Evolutionary conservation across 2,888 invertebrate genomes (phyloP).

Genomic region (Steinernema scapterisci): DNA sequence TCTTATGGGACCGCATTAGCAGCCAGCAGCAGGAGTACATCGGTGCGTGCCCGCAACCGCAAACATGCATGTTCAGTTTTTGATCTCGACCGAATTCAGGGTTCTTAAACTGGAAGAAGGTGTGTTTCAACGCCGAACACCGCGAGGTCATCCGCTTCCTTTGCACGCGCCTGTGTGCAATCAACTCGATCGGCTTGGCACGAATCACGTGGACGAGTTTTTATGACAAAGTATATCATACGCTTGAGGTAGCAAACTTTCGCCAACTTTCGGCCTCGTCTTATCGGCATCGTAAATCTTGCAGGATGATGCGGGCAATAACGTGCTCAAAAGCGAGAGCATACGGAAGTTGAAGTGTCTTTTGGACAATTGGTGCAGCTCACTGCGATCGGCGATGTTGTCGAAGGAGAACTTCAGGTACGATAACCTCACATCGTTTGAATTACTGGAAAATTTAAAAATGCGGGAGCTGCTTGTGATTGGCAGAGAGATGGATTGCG

Average conservation of each 20-base stretch:
- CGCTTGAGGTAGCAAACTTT: conserved; percentile 35
- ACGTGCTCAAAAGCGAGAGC: conserved; percentile 37
- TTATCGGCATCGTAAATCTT: conserved; percentile 13
- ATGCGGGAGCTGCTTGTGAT: too few relatives aligned
- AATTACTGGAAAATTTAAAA: too few relatives aligned
- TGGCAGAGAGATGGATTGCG: too few relatives aligned
- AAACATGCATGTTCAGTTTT: neutral
- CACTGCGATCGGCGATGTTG: conserved; percentile 42
- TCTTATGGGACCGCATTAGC: conserved; percentile 43
- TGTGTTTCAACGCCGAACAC: conserved; percentile 45
- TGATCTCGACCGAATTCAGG: conserved; percentile 36
- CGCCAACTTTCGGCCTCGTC: neutral
- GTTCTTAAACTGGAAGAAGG: conserved; percentile 49
- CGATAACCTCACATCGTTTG: too few relatives aligned
- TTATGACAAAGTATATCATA: conserved; percentile 47
- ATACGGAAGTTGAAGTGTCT: conserved; percentile 44
- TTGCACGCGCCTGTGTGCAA: conserved; percentile 41
- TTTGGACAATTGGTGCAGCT: conserved; percentile 46
- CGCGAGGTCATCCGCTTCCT: conserved; percentile 48
- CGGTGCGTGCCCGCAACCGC: conserved; percentile 30
- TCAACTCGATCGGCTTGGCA: conserved; percentile 44
- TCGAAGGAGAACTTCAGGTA: conserved; percentile 45
- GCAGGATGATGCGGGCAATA: conserved; percentile 28
- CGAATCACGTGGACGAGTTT: conserved; percentile 52
- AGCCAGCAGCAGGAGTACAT: conserved; percentile 44